phyloP scores from a whole-genome alignment of 2,888 invertebrate species.

The Laspeyria flexula region DNA sequence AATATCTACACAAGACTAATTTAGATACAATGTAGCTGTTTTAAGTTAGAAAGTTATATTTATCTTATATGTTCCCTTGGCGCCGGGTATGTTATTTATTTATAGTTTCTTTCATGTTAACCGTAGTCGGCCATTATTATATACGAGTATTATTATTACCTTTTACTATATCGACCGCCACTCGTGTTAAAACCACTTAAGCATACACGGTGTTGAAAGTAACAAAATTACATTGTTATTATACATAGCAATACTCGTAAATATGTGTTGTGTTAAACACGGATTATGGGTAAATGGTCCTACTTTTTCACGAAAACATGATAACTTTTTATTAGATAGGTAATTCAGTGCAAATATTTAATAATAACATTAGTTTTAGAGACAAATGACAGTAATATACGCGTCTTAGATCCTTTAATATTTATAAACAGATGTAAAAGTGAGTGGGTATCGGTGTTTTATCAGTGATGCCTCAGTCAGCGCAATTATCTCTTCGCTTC shows the following conservation, averaged over 20 bases:
- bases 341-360: not conserved
- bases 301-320: no score
- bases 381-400: constrained; percentile 13
- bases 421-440: constrained; percentile 24
- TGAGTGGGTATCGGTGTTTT: constrained; percentile 10
- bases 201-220: constrained; percentile 1
- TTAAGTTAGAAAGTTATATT: constrained; percentile 15
- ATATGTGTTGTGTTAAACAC: no score
- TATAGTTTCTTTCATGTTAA: constrained; percentile 40
- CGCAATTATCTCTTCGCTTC: constrained; percentile 22
- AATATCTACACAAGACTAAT: constrained; percentile 3
- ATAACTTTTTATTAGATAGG: no score
- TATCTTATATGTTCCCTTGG: constrained; percentile 26
- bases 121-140: constrained; percentile 8
- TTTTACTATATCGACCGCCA: constrained; percentile 1
- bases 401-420: constrained; percentile 19
- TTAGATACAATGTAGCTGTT: constrained; percentile 17
- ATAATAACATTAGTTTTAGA: constrained; percentile 7
- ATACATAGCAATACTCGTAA: constrained; percentile 2
- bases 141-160: not conserved
- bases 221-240: constrained; percentile 6
- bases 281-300: no score
- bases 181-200: constrained; percentile 12
- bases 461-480: constrained; percentile 11
- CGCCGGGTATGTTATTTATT: constrained; percentile 23